Base-by-base conservation (phyloP, 2,113 vertebrate species). In the Prunella himalayana region DNA sequence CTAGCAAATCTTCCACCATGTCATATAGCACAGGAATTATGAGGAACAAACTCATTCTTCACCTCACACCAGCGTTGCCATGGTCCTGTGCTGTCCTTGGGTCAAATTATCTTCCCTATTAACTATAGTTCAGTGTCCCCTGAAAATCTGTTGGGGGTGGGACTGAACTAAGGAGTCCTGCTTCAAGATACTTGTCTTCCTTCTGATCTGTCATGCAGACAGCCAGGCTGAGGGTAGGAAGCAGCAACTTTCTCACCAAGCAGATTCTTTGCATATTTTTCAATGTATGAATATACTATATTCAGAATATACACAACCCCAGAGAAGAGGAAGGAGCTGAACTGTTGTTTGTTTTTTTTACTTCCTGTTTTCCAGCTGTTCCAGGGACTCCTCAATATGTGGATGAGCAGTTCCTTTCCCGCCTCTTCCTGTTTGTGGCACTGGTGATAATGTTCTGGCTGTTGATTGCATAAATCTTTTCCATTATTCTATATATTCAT, bases 371-470 rank as follows among this genome's bases (percentile, higher is more conserved):
- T 97, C 50, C 94, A 99, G 99, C 99, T 53, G 99, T 99, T 86
- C 99, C 99, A 10, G 99, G 99, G 85, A 99, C 99, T 19, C 99
- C 99, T 16, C 99, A 99, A 92, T 99, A 99, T 68, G 98, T 97
- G 96, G 99, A 99, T 41, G 99, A 99, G 77, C 99, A 99, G 98
- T 99, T 99, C 97, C 98, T 99, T 87, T 99, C 99, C 60, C 99
- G 99, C 86, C 99, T 99, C 94, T 99, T 99, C 98, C 98, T 99
- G 94, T 99, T 99, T 88, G 99, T 99, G 49, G 99, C 99, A 51
- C 98, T 99, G 92, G 98, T 99, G 95, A 99, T 99, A 95, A 99
- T 99, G 99, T 99, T 99, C 96, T 99, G 99, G 99, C 98, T 99
- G 84, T 97, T 99, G 71, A 99, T 99, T 60, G 99, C 99, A 39